Evolutionary conservation across 2,888 invertebrate genomes (phyloP), one percentile per base, ranked within the genome.

Genomic region (Nomada goodeniana): DNA sequence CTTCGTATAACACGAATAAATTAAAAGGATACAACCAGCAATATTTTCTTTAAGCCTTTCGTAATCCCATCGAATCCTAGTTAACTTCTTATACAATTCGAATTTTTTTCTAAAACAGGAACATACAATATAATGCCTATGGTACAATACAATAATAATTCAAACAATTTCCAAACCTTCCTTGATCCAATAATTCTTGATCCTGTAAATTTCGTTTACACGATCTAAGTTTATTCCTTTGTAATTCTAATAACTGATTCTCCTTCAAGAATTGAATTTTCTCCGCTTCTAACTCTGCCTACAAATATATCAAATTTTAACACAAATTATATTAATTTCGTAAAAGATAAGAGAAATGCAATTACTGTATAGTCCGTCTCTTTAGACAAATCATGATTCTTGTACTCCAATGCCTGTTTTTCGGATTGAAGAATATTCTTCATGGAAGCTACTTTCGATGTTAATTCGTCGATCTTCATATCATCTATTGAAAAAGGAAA

Each of bases 11-110:
- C 20, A 13, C 5, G 11, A 15, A 20, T 13, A 59, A 3, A 53
- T n/a, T 72, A 60, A 83, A 89, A 89, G 88, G 88, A 89, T 89
- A 89, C 89, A 78, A 75, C 90, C 90, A 81, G 82, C 79, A 18
- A 59, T 47, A 26, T 23, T 80, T 71, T 83, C 84, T 55, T 83
- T 72, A 11, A 77, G 50, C 9, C 59, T 70, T n/a, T 65, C 78
- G 52, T 77, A 90, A 67, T 90, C 89, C 90, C 90, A 90, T 60
- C 78, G 79, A 57, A 90, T 85, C 29, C 89, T 76, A 11, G 90
- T 90, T 47, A 90, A 53, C 26, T 82, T 63, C 83, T 82, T 89
- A 47, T 90, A 90, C 9, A 86, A 82, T 2, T 70, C 64, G 7
- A 77, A 84, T 60, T 87, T 90, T 74, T 72, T 87, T 26, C 90